Percentiles rank a stretch among this genome's conserved stretches.
phyloP scores from a whole-genome alignment of 2,888 invertebrate genomes.

The Invenusta paracnida region DNA sequence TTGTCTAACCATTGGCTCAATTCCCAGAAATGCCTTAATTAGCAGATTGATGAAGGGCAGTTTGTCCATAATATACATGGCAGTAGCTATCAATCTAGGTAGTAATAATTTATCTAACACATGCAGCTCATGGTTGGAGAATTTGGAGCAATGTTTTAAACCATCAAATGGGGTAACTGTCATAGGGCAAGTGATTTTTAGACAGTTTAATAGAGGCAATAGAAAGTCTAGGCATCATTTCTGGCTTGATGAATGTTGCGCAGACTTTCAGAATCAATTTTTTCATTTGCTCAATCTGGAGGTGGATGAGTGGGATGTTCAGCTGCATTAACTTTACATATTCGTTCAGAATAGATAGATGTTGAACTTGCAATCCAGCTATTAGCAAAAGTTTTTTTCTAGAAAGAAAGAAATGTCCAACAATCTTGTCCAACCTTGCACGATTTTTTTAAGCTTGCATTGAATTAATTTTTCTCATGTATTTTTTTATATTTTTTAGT shows the following conservation, averaged over 20 bases:
- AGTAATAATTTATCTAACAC: neutral
- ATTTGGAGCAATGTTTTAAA: neutral
- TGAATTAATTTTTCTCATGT: neutral
- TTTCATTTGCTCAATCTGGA: neutral
- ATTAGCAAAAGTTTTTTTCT: neutral
- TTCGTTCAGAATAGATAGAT: conserved; percentile 2
- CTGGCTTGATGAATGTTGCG: neutral
- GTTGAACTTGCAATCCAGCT: neutral
- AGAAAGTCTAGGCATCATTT: neutral
- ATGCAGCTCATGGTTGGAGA: neutral
- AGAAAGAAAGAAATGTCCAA: neutral
- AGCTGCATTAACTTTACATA: conserved; percentile 6
- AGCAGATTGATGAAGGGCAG: neutral
- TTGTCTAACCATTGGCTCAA: neutral
- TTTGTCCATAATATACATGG: neutral
- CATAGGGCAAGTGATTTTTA: neutral
- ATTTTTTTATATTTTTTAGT: too few species aligned
- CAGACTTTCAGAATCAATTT: neutral
- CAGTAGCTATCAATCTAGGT: neutral
- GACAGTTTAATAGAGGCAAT: neutral
- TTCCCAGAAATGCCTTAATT: neutral
- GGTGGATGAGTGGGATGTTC: neutral
- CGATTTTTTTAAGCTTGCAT: neutral
- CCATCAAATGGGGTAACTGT: neutral
- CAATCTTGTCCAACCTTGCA: neutral